Base-by-base conservation (phyloP, 2,888 invertebrate genomes). In the Spisula subtruncata region DNA sequence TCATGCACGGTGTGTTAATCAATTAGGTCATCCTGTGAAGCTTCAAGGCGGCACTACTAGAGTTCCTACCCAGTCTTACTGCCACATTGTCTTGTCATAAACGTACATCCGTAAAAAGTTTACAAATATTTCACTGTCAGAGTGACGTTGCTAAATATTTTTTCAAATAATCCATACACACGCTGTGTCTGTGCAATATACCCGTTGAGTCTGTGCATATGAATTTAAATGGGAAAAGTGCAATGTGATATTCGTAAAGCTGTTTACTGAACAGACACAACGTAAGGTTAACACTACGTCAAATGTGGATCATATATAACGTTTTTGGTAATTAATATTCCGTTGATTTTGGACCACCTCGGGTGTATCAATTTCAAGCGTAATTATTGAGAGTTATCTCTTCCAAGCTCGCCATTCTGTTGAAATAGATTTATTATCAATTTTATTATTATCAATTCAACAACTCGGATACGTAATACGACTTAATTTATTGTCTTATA, bases 311-410 rank as follows among this genome's bases (percentile, higher is more conserved):
- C 35, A 25, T 25, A 75, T 75, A 75, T 32, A 35, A 75, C 75
- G 32, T 75, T 35, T 75, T 75, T 75, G 18, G 18, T 35, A 32
- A 75, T 75, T 35, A 75, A 75, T 75, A 16, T 25, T 32, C 25
- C 75, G 32, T 75, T 75, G 10, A 25, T n/a, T 25, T 25, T 25
- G 25, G 60, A 66, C 60, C 60, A 66, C 60, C 60, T n/a, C n/a
- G n/a, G 60, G n/a, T 25, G 60, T 66, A 66, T 66, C 60, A 66
- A 66, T 66, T 66, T 25, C 60, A 25, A n/a, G n/a, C n/a, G 60
- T 8, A 60, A 60, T 60, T n/a, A 60, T 20, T 10, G 12, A 60
- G 25, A 66, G n/a, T 66, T 25, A 25, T 25, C n/a, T 25, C 10
- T 25, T 25, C 10, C n/a, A 20, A 1, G 25, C 25, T n/a, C 60